phyloP scores from a whole-genome alignment of 1,140 invertebrate genomes.

The Alviniconcha marisindica region DNA sequence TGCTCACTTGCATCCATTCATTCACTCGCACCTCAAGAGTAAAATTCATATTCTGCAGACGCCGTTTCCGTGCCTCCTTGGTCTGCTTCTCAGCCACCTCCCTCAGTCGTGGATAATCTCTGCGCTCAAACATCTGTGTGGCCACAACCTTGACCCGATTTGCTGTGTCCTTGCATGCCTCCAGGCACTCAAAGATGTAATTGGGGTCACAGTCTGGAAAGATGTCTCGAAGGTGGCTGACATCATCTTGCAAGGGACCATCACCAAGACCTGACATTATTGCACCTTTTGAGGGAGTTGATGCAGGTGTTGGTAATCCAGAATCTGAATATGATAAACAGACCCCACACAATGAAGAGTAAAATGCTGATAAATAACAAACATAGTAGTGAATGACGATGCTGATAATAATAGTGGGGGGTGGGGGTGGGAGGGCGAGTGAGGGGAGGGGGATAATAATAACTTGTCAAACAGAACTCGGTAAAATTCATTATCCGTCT shows the following conservation, averaged over 20 bases:
- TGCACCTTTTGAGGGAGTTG: neutral
- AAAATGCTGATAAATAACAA: neutral
- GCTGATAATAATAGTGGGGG: neutral
- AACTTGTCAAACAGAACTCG: no score
- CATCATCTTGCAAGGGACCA: conserved; percentile 70
- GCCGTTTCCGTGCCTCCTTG: conserved; percentile 57
- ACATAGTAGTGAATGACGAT: neutral
- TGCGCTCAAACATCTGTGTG: conserved; percentile 73
- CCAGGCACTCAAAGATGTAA: conserved; percentile 76
- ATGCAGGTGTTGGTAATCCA: neutral
- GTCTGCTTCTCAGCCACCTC: conserved; percentile 70
- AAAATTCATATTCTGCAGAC: conserved; percentile 70
- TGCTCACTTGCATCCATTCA: neutral
- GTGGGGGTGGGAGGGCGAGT: no score
- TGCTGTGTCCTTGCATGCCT: conserved; percentile 45
- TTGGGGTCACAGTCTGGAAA: conserved; percentile 78
- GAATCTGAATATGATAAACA: neutral
- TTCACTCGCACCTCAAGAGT: conserved; percentile 63
- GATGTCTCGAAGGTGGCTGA: conserved; percentile 70
- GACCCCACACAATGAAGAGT: no score
- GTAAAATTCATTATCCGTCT: no score
- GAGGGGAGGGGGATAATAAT: no score
- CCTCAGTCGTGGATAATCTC: conserved; percentile 78
- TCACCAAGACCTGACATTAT: neutral
- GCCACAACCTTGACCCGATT: conserved; percentile 62